These are phyloP conservation scores for Lophius piscatorius DNA, from an alignment of 2,113 vertebrate genomes.

Conservation along the genomic window DNA sequence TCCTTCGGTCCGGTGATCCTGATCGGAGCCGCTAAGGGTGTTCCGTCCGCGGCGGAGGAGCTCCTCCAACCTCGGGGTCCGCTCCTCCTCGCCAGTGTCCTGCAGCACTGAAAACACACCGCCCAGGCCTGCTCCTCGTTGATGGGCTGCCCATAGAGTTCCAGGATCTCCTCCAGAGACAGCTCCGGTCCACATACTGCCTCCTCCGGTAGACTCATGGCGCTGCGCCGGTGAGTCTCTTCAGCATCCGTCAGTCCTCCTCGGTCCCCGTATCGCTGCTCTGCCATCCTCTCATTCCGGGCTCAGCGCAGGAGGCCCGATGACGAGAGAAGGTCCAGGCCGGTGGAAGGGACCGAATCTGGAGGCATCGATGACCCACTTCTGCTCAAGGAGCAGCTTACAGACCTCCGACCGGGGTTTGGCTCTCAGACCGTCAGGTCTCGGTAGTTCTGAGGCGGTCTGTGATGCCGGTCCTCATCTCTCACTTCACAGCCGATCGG, in stretches of 20 bases:
- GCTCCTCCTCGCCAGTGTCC: slow-evolving; percentile 77
- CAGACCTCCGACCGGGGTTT: neutral
- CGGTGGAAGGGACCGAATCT: slow-evolving; percentile 2
- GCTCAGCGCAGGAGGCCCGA: slow-evolving; percentile 56
- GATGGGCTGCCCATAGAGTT: slow-evolving; percentile 92
- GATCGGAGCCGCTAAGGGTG: slow-evolving; percentile 24
- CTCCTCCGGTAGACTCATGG: slow-evolving; percentile 65
- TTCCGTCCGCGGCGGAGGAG: slow-evolving; percentile 48
- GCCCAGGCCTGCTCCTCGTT: slow-evolving; percentile 99
- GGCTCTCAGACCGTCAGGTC: slow-evolving; percentile 18
- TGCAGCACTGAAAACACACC: slow-evolving; percentile 94
- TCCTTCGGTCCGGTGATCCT: slow-evolving; percentile 78
- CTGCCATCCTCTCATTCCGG: slow-evolving; percentile 79
- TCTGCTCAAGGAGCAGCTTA: neutral
- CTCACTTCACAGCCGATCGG: slow-evolving; percentile 23
- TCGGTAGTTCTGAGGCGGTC: slow-evolving; percentile 51
- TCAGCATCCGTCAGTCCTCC: slow-evolving; percentile 66
- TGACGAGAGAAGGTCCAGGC: slow-evolving; percentile 32
- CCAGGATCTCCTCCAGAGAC: slow-evolving; percentile 88
- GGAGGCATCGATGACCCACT: slow-evolving; percentile 50
- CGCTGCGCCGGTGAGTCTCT: slow-evolving; percentile 35
- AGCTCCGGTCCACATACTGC: slow-evolving; percentile 74
- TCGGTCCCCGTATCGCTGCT: slow-evolving; percentile 59
- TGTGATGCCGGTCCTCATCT: neutral
- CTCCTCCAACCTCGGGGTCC: slow-evolving; percentile 59